Percentiles rank a stretch among this genome's conserved stretches.
Conservation (phyloP, 2,113 vertebrate genomes). For the Mixornis gularis region DNA sequence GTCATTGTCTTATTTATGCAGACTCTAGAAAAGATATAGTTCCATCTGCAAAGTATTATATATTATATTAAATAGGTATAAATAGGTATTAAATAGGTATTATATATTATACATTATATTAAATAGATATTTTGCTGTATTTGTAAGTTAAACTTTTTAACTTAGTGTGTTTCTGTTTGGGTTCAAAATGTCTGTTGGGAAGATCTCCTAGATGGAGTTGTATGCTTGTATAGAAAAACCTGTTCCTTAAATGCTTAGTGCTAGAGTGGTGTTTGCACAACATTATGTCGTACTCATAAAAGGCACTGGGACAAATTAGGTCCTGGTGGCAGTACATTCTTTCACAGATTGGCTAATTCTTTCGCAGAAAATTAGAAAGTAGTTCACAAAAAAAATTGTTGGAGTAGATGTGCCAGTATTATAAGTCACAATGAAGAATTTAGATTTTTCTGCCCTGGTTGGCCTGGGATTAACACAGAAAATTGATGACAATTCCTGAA, state of each 20-base stretch:
- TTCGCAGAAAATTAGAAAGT: background rate
- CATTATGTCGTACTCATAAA: background rate
- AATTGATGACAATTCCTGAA: background rate
- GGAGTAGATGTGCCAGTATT: background rate
- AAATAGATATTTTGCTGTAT: background rate
- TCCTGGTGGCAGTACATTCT: background rate
- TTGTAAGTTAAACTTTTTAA: background rate
- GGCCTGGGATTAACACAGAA: background rate
- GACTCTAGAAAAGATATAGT: background rate
- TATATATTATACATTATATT: background rate
- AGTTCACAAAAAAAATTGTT: background rate
- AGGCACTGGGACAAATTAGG: background rate
- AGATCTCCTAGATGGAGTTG: background rate
- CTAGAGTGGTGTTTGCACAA: background rate
- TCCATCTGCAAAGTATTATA: background rate
- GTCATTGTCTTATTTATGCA: background rate
- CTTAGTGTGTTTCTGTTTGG: background rate
- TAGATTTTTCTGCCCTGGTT: background rate
- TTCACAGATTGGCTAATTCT: background rate
- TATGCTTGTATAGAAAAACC: background rate
- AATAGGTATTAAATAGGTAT: too few species aligned
- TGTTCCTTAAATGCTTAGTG: background rate
- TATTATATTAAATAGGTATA: background rate
- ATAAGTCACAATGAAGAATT: background rate
- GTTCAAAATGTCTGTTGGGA: rapidly evolving